phyloP scores from a whole-genome alignment of 2,113 vertebrate species.

The Triplophysa tibetana region DNA sequence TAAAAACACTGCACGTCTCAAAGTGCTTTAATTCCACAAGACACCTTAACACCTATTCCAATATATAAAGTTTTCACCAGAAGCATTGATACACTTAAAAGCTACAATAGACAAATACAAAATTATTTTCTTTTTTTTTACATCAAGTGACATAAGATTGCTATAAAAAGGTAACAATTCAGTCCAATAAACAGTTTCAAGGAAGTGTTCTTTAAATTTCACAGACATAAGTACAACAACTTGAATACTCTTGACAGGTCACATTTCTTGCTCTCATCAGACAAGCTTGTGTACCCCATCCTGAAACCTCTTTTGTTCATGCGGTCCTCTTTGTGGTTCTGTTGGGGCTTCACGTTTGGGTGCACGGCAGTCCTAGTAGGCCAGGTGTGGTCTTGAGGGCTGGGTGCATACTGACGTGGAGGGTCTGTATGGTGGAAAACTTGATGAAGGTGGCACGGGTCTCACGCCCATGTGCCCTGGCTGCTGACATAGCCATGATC shows the following conservation, averaged over 20 bases:
- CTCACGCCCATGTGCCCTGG: constrained; percentile 65
- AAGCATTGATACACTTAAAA: constrained; percentile 45
- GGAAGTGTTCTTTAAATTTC: no score
- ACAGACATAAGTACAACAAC: background rate
- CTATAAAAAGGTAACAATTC: constrained; percentile 23
- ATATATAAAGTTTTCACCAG: background rate
- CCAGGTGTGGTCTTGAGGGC: constrained; percentile 58
- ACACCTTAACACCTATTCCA: background rate
- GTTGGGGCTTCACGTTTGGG: constrained; percentile 38
- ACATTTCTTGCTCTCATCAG: background rate
- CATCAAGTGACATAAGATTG: constrained; percentile 8
- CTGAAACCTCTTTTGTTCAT: background rate
- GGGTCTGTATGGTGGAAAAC: constrained; percentile 74
- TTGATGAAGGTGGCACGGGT: constrained; percentile 77
- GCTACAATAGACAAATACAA: constrained; percentile 42
- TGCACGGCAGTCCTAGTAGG: constrained; percentile 58
- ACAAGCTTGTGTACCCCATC: background rate
- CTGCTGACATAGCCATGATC: constrained; percentile 70
- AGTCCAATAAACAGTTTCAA: constrained; percentile 8
- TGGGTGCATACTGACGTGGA: constrained; percentile 74
- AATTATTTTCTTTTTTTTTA: background rate
- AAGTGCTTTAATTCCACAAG: constrained; percentile 43
- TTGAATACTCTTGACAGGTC: background rate
- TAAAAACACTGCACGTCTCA: constrained; percentile 29
- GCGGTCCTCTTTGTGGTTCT: background rate